Percentiles rank a stretch among this genome's conserved stretches.
phyloP scores from a whole-genome alignment of 2,113 vertebrate genomes.

The Cettia cetti region DNA sequence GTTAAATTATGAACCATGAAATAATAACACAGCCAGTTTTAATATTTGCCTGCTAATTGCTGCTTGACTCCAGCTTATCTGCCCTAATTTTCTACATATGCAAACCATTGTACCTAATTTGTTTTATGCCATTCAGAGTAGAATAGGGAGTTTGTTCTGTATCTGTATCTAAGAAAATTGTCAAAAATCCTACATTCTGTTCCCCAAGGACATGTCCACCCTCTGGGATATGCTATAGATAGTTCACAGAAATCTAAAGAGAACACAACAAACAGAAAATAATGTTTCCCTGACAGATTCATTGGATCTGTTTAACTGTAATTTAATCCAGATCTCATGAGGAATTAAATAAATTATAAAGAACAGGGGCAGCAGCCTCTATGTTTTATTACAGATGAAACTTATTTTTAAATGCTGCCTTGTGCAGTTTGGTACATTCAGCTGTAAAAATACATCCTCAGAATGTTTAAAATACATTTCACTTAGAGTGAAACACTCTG shows the following conservation, averaged over 20 bases:
- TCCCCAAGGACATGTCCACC: neutral
- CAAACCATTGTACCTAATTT: neutral
- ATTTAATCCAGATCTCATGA: neutral
- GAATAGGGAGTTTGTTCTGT: neutral
- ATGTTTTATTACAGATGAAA: neutral
- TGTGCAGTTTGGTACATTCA: neutral
- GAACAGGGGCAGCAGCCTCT: neutral
- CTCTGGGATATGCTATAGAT: neutral
- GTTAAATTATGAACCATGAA: neutral
- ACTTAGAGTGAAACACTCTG: neutral
- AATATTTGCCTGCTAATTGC: neutral
- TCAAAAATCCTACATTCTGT: neutral
- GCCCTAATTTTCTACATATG: neutral
- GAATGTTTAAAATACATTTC: neutral
- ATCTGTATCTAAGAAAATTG: neutral
- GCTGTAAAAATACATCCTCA: neutral
- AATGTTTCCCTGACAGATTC: neutral
- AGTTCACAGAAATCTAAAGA: neutral
- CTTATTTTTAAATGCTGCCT: neutral
- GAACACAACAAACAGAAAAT: neutral
- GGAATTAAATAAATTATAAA: neutral
- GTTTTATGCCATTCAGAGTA: neutral
- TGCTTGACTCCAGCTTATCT: neutral
- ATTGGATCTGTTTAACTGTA: neutral
- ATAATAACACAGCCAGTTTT: neutral